Conservation (phyloP, 1,140 invertebrate species). For the Lithobius niger region DNA sequence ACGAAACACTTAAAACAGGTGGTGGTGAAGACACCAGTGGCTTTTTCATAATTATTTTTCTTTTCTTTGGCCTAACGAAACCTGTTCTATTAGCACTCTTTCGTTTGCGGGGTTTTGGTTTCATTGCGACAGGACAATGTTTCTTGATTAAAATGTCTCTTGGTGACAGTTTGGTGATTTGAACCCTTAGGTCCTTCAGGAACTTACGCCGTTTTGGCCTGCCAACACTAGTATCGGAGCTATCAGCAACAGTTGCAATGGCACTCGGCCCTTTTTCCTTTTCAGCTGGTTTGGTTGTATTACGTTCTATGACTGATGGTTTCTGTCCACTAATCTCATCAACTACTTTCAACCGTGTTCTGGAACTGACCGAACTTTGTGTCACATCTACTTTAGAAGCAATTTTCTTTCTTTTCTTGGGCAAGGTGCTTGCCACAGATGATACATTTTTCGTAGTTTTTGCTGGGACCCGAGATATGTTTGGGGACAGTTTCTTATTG, state of each 20-base stretch:
- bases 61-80: conserved; percentile 16
- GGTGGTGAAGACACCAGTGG: neutral
- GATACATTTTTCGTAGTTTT: no score
- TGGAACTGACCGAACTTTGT: neutral
- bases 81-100: conserved; percentile 21
- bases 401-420: conserved; percentile 1
- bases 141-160: conserved; percentile 31
- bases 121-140: conserved; percentile 32
- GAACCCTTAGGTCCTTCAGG: conserved; percentile 39
- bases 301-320: no score
- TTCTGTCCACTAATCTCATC: neutral
- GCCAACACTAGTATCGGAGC: no score
- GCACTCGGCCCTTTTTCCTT: conserved; percentile 3
- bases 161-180: conserved; percentile 35
- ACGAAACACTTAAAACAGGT: neutral
- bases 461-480: no score
- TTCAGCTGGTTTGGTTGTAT: neutral
- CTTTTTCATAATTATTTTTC: conserved; percentile 7
- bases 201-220: conserved; percentile 38
- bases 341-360: neutral
- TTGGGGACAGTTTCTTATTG: no score
- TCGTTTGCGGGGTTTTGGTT: conserved; percentile 8
- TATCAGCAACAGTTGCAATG: conserved; percentile 10
- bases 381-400: neutral
- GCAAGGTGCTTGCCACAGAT: no score